Percentiles rank a stretch among this genome's conserved stretches.
phyloP scores from a whole-genome alignment of 2,113 vertebrate genomes.

The Miniopterus natalensis region DNA sequence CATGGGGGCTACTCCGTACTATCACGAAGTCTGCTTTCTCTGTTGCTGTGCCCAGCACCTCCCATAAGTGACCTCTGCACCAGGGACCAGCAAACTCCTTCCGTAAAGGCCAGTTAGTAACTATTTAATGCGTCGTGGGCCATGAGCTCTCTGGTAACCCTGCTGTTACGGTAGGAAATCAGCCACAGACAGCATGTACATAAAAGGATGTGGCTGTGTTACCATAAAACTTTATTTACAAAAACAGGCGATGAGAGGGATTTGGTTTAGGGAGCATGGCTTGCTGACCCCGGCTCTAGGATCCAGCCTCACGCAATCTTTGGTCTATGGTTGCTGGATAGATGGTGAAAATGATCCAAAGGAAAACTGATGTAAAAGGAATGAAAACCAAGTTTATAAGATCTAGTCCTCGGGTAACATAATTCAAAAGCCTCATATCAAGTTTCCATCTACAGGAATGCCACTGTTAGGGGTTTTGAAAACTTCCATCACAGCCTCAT shows the following conservation, averaged over 20 bases:
- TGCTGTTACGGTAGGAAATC: neutral
- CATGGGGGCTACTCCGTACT: neutral
- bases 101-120: neutral
- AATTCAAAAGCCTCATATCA: neutral
- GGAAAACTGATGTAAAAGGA: slow-evolving; percentile 45
- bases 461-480: neutral
- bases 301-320: slow-evolving; percentile 81
- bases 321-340: slow-evolving; percentile 80
- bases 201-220: neutral
- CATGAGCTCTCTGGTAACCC: neutral
- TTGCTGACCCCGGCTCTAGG: slow-evolving; percentile 41
- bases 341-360: slow-evolving; percentile 74
- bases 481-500: neutral
- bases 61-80: slow-evolving; percentile 55
- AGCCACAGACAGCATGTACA: neutral
- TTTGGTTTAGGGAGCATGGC: neutral
- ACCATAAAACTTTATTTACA: neutral
- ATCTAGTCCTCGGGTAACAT: neutral
- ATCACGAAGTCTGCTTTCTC: slow-evolving; percentile 36
- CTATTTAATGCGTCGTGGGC: neutral
- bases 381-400: slow-evolving; percentile 60
- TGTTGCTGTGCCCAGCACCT: slow-evolving; percentile 46
- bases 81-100: slow-evolving; percentile 21
- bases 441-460: neutral
- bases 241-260: neutral